phyloP scores from a whole-genome alignment of 1,140 invertebrate species.

The Caenorhabditis tropicalis region DNA sequence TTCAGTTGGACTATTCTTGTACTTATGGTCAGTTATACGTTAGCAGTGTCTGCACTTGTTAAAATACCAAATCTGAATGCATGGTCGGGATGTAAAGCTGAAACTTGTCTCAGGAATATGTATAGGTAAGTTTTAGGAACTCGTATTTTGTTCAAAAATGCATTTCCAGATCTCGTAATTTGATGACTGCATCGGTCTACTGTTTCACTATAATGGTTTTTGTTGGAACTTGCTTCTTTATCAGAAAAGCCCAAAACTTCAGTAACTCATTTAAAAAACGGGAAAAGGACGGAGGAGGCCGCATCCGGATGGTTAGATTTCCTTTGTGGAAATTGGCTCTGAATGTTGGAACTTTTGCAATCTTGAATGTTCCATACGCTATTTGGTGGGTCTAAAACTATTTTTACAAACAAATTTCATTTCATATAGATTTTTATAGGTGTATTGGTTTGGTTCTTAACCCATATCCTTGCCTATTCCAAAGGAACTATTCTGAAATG shows the following conservation, averaged over 20 bases:
- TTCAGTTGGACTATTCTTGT: conserved; percentile 60
- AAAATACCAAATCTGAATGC: conserved; percentile 56
- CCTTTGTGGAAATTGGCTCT: conserved; percentile 66
- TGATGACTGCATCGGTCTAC: conserved; percentile 54
- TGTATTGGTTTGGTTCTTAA: conserved; percentile 49
- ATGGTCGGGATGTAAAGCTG: conserved; percentile 59
- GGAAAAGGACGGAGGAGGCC: background rate
- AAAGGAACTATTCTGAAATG: conserved; percentile 55
- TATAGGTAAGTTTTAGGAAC: conserved; percentile 12
- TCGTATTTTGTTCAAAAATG: background rate
- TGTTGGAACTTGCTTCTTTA: conserved; percentile 55
- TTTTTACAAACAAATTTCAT: background rate
- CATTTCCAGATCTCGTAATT: conserved; percentile 35
- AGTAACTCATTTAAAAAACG: conserved; percentile 57
- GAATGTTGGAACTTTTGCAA: conserved; percentile 66
- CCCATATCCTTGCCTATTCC: conserved; percentile 52
- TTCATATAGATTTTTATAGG: too few relatives aligned
- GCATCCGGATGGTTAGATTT: conserved; percentile 54
- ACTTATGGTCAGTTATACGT: conserved; percentile 56
- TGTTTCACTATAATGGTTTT: conserved; percentile 57
- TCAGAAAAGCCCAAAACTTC: conserved; percentile 61
- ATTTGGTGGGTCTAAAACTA: conserved; percentile 56
- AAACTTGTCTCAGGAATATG: conserved; percentile 56
- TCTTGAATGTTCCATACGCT: conserved; percentile 64
- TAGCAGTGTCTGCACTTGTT: conserved; percentile 52